Percentiles rank a stretch among this genome's conserved stretches.
phyloP scores from a whole-genome alignment of 1,140 invertebrate species.

The Ericerus pela region DNA sequence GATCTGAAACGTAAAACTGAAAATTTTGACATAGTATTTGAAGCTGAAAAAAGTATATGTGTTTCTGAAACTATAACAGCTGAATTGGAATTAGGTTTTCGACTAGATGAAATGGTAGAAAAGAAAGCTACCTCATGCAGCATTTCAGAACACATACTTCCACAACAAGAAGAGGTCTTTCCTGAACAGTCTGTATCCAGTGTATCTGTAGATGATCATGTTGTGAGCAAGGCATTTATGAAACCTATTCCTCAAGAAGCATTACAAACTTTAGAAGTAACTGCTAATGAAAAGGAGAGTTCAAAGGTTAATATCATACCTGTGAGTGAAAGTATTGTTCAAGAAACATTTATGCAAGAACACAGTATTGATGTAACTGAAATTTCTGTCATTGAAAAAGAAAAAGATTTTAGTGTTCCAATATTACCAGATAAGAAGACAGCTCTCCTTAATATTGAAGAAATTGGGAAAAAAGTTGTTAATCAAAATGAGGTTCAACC shows the following conservation, averaged over 20 bases:
- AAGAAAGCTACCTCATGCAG: conserved; percentile 13
- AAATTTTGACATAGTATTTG: conserved; percentile 26
- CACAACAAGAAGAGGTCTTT: conserved; percentile 23
- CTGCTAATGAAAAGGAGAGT: conserved; percentile 31
- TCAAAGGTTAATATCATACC: conserved; percentile 25
- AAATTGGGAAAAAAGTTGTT: background rate
- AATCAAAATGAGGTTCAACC: conserved; percentile 16
- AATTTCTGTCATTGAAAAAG: conserved; percentile 25
- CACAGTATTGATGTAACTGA: background rate
- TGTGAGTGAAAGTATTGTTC: conserved; percentile 16
- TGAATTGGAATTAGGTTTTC: conserved; percentile 29
- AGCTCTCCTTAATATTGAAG: background rate
- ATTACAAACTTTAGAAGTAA: conserved; percentile 24
- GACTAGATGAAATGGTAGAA: conserved; percentile 24
- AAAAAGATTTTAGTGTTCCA: conserved; percentile 22
- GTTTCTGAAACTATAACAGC: conserved; percentile 23
- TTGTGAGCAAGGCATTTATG: conserved; percentile 21
- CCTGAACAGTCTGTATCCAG: conserved; percentile 22
- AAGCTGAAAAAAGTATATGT: conserved; percentile 23
- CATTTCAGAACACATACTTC: conserved; percentile 23
- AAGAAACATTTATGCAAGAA: background rate
- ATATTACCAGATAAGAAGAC: background rate
- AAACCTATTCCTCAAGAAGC: conserved; percentile 25
- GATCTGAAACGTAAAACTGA: conserved; percentile 24
- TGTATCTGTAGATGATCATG: conserved; percentile 18